These are phyloP conservation scores for Pristionchus maxplancki DNA, from an alignment of 2,888 invertebrate genomes.

Conservation along the genomic window DNA sequence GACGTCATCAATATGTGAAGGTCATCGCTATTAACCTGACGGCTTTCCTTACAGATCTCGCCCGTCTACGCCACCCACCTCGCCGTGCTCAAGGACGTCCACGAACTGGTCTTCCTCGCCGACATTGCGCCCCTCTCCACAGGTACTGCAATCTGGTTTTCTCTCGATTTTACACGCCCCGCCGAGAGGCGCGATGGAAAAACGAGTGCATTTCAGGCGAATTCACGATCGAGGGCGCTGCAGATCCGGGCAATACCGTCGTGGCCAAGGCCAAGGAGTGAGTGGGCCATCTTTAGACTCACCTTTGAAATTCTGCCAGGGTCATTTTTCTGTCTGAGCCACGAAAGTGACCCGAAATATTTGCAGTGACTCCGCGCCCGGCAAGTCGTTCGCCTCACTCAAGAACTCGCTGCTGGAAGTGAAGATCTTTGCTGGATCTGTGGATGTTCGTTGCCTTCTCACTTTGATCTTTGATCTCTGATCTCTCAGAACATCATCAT, in stretches of 20 bases:
- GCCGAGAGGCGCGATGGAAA: too few relatives aligned
- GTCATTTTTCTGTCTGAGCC: background rate
- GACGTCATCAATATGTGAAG: too few relatives aligned
- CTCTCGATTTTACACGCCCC: too few relatives aligned
- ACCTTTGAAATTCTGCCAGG: background rate
- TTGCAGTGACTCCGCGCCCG: slow-evolving; percentile 9
- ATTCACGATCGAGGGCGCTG: slow-evolving; percentile 10
- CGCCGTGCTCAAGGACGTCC: background rate
- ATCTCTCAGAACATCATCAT: slow-evolving; percentile 18
- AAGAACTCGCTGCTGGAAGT: slow-evolving; percentile 17
- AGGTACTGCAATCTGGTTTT: too few relatives aligned
- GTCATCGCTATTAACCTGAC: too few relatives aligned
- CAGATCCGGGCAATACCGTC: background rate
- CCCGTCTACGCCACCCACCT: background rate
- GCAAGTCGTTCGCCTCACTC: background rate
- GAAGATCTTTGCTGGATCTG: background rate
- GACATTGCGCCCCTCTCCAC: background rate
- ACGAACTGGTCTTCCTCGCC: slow-evolving; percentile 44
- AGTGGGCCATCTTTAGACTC: too few relatives aligned
- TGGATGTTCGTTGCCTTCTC: background rate
- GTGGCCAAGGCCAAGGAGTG: slow-evolving; percentile 35
- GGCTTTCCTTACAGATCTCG: background rate
- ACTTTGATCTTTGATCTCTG: background rate
- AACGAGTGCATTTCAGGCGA: too few relatives aligned
- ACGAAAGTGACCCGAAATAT: background rate